Percentiles rank a stretch among this genome's conserved stretches.
These are phyloP conservation scores for Engraulis encrasicolus DNA, from an alignment of 2,113 vertebrate genomes.

Conservation along the genomic window DNA sequence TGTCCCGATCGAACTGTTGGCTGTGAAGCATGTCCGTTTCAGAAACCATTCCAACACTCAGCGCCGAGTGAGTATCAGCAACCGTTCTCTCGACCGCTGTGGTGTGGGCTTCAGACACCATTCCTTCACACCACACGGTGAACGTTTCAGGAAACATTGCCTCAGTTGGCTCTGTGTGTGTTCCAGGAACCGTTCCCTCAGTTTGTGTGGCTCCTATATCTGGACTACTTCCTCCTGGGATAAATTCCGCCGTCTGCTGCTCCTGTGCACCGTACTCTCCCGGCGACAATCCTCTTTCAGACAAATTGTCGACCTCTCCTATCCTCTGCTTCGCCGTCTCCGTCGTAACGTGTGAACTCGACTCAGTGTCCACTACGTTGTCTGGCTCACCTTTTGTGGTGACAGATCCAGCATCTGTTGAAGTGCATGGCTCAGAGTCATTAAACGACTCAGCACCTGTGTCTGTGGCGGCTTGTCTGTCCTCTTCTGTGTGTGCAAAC, in stretches of 20 bases:
- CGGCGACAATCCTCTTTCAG: neutral
- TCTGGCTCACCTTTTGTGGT: neutral
- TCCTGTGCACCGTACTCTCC: neutral
- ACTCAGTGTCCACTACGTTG: neutral
- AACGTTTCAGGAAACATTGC: neutral
- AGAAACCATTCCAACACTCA: neutral
- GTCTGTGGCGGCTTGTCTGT: neutral
- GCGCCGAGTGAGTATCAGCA: neutral
- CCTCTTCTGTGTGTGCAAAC: neutral
- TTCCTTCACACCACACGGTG: no score
- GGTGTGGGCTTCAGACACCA: neutral
- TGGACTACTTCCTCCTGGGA: neutral
- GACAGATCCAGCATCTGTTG: neutral
- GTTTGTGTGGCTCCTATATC: neutral
- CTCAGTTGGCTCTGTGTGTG: neutral
- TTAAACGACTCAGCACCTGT: neutral
- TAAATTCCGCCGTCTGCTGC: neutral
- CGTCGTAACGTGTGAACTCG: neutral
- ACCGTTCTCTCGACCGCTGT: neutral
- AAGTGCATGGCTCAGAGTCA: neutral
- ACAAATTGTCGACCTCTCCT: neutral
- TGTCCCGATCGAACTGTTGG: neutral
- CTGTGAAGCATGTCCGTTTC: neutral
- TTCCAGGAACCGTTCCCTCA: conserved; percentile 13
- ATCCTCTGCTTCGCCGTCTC: conserved; percentile 8